A percentile compares a stretch with the other conserved stretches of the same genome.
Evolutionary conservation across 2,888 invertebrate species (phyloP).

Genomic region (Coelopa pilipes): DNA sequence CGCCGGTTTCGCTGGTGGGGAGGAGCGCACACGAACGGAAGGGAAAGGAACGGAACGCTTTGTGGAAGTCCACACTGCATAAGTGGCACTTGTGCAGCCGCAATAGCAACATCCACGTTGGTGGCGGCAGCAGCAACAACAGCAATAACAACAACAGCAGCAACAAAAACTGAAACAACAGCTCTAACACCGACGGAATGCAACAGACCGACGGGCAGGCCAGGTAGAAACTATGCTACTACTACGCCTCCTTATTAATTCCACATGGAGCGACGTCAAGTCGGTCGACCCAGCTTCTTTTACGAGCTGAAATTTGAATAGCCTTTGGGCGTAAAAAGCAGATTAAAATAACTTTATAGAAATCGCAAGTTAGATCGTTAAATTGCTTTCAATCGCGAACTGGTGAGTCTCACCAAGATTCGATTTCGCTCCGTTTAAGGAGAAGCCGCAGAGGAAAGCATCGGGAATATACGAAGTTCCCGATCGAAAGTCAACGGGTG

Average conservation of each 20-base stretch:
- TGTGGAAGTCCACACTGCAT: not conserved
- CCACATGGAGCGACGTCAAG: slow-evolving; percentile 23
- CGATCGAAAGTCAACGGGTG: not conserved
- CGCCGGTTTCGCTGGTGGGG: slow-evolving; percentile 1
- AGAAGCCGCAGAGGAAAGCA: too few species aligned
- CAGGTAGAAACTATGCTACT: slow-evolving; percentile 25
- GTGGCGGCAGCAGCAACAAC: not conserved
- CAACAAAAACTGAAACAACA: not conserved
- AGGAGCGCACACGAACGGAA: too few species aligned
- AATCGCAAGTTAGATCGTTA: slow-evolving; percentile 20
- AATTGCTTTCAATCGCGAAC: slow-evolving; percentile 9
- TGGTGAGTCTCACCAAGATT: slow-evolving; percentile 9
- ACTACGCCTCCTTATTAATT: slow-evolving; percentile 36
- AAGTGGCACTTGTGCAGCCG: slow-evolving; percentile 14
- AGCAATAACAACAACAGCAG: not conserved
- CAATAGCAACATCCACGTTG: too few species aligned
- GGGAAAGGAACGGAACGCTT: too few species aligned
- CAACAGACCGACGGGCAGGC: too few species aligned
- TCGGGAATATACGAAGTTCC: too few species aligned
- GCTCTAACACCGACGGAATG: too few species aligned
- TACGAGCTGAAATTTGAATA: not conserved
- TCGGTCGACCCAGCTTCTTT: not conserved
- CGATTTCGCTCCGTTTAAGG: slow-evolving; percentile 18
- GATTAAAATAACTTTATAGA: not conserved
- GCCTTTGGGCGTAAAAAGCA: not conserved